phyloP scores from a whole-genome alignment of 2,888 invertebrate species.

The Tipula unca region DNA sequence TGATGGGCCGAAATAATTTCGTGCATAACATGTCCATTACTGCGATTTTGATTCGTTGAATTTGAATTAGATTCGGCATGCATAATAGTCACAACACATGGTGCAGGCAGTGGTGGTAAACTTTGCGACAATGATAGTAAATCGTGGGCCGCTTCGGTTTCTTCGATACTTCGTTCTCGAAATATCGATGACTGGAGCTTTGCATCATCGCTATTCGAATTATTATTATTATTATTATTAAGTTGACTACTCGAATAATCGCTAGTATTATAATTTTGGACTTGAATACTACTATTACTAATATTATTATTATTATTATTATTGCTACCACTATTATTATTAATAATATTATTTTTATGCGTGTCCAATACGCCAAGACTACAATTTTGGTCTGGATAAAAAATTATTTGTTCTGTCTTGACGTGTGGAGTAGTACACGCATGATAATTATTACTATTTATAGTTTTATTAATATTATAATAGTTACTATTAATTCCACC shows the following conservation, averaged over 20 bases:
- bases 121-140: conserved; percentile 67
- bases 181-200: conserved; percentile 27
- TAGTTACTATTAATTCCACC: background rate
- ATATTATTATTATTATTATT: background rate
- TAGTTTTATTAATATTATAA: background rate
- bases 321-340: background rate
- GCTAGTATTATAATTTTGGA: background rate
- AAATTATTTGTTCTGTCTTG: conserved; percentile 35
- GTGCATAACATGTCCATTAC: conserved; percentile 36
- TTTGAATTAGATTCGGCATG: conserved; percentile 44
- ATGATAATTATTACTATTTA: background rate
- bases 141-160: conserved; percentile 84
- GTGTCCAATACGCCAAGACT: background rate
- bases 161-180: conserved; percentile 62
- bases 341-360: background rate
- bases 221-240: conserved; percentile 18
- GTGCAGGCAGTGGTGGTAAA: conserved; percentile 64
- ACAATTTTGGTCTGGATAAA: conserved; percentile 32
- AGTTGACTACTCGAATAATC: background rate
- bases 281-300: background rate
- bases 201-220: background rate
- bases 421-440: background rate
- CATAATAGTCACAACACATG: conserved; percentile 56
- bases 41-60: conserved; percentile 14
- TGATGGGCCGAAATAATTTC: conserved; percentile 30